Evolutionary conservation across 2,113 vertebrate genomes (phyloP), one percentile per base, ranked within the genome.

Genomic region (Casuarius casuarius): DNA sequence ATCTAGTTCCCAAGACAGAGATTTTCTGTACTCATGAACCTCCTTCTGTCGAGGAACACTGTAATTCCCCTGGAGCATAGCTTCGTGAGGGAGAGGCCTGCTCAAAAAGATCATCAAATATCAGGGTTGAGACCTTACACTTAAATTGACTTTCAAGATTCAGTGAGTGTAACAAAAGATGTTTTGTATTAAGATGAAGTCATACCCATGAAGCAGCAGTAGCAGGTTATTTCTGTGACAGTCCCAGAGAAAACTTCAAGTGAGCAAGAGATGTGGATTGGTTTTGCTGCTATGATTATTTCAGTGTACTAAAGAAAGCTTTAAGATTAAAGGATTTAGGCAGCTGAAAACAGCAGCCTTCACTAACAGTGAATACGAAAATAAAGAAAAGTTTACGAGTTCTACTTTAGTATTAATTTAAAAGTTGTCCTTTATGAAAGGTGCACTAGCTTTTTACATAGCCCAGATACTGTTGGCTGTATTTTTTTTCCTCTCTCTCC

Each of bases 51-150:
- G 33, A 59, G 68, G 62, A 65, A 38, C 10, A 2, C 3, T 5
- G 0, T 2, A n/a, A 12, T 40, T 46, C 20, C 15, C 25, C 17
- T n/a, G 38, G 48, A 75, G 56, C 0, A 0, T 20, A 26, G 25
- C 58, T 70, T 44, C 8, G 8, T 21, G 35, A 42, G 48, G 26
- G 68, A n/a, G 29, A 71, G 16, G 11, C 31, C 25, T 16, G 8
- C 10, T 25, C 62, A 48, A 61, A 61, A 33, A 17, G 26, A 66
- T 23, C 31, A 72, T n/a, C 22, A 16, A 23, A 1, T 29, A 85
- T 2, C 40, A 79, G 16, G 18, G 44, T 56, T 9, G 38, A 49
- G 72, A 22, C 2, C 0, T 52, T 48, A 15, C 12, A 59, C 72
- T 4, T 26, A 35, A 46, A 18, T 19, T 52, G 38, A 7, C 17